These are phyloP conservation scores for Cheilosia grossa DNA, from an alignment of 2,888 invertebrate genomes.

Conservation along the genomic window DNA sequence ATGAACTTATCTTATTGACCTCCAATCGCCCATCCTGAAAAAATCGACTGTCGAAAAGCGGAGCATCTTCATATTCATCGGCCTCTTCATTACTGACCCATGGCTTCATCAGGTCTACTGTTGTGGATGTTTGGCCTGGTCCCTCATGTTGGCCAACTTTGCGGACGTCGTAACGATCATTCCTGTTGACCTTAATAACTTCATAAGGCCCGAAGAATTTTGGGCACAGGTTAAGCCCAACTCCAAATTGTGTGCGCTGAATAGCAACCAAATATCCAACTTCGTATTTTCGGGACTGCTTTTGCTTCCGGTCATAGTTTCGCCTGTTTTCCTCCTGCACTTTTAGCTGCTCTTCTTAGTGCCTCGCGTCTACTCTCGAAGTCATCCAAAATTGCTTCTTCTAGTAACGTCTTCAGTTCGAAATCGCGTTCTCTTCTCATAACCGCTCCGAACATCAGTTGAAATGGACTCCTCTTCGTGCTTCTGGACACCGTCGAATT, in stretches of 20 bases:
- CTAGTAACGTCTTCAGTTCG: background rate
- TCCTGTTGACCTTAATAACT: background rate
- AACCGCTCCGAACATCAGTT: background rate
- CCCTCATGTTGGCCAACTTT: conserved; percentile 55
- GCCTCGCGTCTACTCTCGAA: conserved; percentile 3
- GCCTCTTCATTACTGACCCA: conserved; percentile 17
- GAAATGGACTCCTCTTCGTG: background rate
- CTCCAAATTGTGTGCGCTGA: no score
- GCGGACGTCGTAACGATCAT: conserved; percentile 47
- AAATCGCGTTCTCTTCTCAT: conserved; percentile 5
- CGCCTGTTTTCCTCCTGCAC: conserved; percentile 56
- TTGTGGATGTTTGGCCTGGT: conserved; percentile 31
- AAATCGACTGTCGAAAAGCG: background rate
- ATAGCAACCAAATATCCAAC: conserved; percentile 24
- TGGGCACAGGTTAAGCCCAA: conserved; percentile 9
- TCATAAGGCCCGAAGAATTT: conserved; percentile 53
- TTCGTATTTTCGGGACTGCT: conserved; percentile 23
- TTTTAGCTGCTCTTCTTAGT: conserved; percentile 23
- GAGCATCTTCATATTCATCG: conserved; percentile 1
- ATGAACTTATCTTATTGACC: background rate
- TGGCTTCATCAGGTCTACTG: conserved; percentile 52
- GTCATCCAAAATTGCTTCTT: background rate
- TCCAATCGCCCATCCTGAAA: background rate
- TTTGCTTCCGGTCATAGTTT: conserved; percentile 35
- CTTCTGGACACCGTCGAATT: background rate